Percentiles rank a stretch among this genome's conserved stretches.
Conservation (phyloP, 1,140 invertebrate species). For the Laupala kohalensis region DNA sequence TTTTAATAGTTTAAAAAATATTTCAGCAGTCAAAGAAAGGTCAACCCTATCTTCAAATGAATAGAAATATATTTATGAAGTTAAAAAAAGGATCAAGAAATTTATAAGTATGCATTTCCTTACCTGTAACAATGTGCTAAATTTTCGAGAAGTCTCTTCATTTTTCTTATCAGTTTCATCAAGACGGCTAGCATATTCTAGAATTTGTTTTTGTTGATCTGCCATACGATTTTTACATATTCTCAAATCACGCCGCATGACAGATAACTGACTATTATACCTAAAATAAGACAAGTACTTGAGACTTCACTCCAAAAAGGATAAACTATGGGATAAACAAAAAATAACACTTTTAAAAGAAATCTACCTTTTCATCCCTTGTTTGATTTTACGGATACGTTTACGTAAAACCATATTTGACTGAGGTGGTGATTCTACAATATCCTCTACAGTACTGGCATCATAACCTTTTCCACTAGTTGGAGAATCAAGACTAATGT, state of each 20-base stretch:
- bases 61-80: neutral
- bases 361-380: conserved; percentile 68
- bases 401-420: conserved; percentile 73
- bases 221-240: conserved; percentile 61
- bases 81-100: too few species aligned
- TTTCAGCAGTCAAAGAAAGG: too few species aligned
- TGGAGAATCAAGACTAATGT: conserved; percentile 45
- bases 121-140: conserved; percentile 74
- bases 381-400: conserved; percentile 71
- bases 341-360: conserved; percentile 2
- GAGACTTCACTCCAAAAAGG: neutral
- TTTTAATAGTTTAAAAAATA: too few species aligned
- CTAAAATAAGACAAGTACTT: conserved; percentile 21
- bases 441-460: conserved; percentile 1
- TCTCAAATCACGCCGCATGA: conserved; percentile 59
- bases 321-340: conserved; percentile 7
- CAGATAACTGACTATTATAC: conserved; percentile 62
- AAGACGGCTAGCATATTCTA: conserved; percentile 65
- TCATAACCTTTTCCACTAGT: conserved; percentile 20
- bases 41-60: too few species aligned
- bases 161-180: conserved; percentile 83
- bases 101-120: too few species aligned
- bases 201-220: conserved; percentile 69
- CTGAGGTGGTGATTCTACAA: conserved; percentile 41
- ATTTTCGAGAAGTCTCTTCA: conserved; percentile 74